Percentiles rank a stretch among this genome's conserved stretches.
Conservation (phyloP, 2,888 invertebrate species). For the Leptopterna dolabrata region DNA sequence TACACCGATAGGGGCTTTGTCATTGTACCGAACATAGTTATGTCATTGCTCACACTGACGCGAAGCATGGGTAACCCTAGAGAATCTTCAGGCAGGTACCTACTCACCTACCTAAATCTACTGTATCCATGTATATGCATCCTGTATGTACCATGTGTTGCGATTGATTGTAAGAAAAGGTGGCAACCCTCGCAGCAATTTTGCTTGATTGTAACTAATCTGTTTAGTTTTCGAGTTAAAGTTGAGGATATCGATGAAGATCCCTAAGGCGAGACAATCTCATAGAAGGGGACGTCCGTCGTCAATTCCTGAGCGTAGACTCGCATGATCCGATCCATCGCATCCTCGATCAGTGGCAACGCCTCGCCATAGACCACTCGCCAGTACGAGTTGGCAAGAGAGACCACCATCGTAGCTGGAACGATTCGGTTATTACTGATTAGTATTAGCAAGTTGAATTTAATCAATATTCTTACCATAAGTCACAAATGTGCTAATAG, state of each 20-base stretch:
- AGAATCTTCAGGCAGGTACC: no score
- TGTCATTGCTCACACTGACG: no score
- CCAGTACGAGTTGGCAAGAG: conserved; percentile 38
- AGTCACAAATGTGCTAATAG: neutral
- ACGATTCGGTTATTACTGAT: neutral
- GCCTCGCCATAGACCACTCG: conserved; percentile 13
- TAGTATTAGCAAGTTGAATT: neutral
- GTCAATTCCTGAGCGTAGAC: conserved; percentile 21
- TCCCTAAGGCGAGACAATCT: conserved; percentile 22
- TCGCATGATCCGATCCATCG: conserved; percentile 20
- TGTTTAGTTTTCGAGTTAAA: neutral
- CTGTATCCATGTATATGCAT: no score
- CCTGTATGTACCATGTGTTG: no score
- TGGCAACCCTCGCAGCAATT: no score
- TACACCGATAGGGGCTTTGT: no score
- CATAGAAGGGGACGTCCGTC: conserved; percentile 20
- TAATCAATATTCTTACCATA: neutral
- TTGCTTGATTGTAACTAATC: no score
- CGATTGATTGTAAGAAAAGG: no score
- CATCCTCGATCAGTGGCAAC: conserved; percentile 27
- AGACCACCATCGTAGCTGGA: conserved; percentile 41
- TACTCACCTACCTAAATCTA: no score
- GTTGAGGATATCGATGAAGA: neutral
- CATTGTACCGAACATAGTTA: no score
- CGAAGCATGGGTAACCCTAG: no score